Percentiles rank a stretch among this genome's conserved stretches.
These are phyloP conservation scores for Diaperis boleti DNA, from an alignment of 2,888 invertebrate genomes.

Conservation along the genomic window DNA sequence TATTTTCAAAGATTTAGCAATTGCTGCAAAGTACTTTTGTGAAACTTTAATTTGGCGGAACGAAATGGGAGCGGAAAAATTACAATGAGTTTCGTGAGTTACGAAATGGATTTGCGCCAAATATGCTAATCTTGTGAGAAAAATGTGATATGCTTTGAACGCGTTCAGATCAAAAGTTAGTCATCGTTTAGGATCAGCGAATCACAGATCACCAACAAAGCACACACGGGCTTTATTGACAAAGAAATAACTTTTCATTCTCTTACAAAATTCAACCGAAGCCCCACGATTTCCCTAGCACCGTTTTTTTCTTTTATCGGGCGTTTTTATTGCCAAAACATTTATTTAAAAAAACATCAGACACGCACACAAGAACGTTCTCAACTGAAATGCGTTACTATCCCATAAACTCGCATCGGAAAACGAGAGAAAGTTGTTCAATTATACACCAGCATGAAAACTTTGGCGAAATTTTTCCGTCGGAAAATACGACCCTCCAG, in stretches of 20 bases:
- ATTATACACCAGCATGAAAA: conserved; percentile 10
- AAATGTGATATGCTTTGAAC: too few species aligned
- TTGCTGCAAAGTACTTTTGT: conserved; percentile 31
- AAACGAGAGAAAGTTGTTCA: conserved; percentile 9
- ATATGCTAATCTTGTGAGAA: too few species aligned
- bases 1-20: conserved; percentile 20
- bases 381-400: conserved; percentile 12
- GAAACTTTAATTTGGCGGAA: conserved; percentile 26
- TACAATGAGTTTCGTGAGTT: too few species aligned
- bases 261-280: too few species aligned
- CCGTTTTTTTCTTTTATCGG: conserved; percentile 1
- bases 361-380: conserved; percentile 14
- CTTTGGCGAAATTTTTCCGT: conserved; percentile 2
- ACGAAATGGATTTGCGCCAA: neutral
- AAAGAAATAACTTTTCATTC: too few species aligned
- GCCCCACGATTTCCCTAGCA: too few species aligned
- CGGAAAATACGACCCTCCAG: neutral
- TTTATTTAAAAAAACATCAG: conserved; percentile 10
- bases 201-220: too few species aligned
- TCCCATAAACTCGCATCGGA: conserved; percentile 12
- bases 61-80: too few species aligned
- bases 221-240: too few species aligned
- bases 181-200: too few species aligned
- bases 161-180: too few species aligned
- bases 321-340: conserved; percentile 8